Base-by-base conservation (phyloP, 2,888 invertebrate species). In the Clostera curtula region DNA sequence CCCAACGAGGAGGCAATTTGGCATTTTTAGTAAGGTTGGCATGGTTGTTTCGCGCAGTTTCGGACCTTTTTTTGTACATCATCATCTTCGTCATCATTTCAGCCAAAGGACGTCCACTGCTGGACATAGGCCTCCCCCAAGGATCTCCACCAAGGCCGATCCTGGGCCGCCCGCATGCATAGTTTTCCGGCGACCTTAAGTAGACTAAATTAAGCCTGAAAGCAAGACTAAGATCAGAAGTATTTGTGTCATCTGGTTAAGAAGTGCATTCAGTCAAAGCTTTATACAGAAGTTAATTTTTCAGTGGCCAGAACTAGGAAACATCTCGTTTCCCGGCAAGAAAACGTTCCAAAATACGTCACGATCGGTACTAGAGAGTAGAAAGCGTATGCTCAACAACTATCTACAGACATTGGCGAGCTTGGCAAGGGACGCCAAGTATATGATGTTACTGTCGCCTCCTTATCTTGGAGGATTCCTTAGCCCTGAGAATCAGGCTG, bases 271-370 rank as follows among this genome's bases (percentile, higher is more conserved):
- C n/a, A n/a, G n/a, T n/a, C n/a, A n/a, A n/a, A n/a, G n/a, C 5
- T 11, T 9, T 8, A 6, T 16, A 15, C 19, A 39, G 25, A 14
- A 23, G 29, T 75, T 77, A 17, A n/a, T n/a, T n/a, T n/a, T n/a
- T n/a, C 69, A 95, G 90, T 96, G 90, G 86, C 90, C 92, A 14
- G 91, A 92, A 58, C 71, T 96, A 11, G 86, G 88, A 0, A 90
- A 89, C 49, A 77, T 96, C 15, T 87, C 90, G 12, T 95, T 97
- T 59, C 97, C 97, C 0, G 94, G 92, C 0, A 98, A 97, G 73
- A 96, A 96, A 64, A 92, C 96, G 23, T 95, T 97, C 68, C 95
- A 96, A 59, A 97, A 97, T 61, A 93, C 95, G 65, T 95, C 95
- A 31, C 80, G 93, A 5, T 76, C 88, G 2, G 92, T 97, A 12